Evolutionary conservation across 2,113 vertebrate species (phyloP).

Genomic region (Nothobranchius furzeri): DNA sequence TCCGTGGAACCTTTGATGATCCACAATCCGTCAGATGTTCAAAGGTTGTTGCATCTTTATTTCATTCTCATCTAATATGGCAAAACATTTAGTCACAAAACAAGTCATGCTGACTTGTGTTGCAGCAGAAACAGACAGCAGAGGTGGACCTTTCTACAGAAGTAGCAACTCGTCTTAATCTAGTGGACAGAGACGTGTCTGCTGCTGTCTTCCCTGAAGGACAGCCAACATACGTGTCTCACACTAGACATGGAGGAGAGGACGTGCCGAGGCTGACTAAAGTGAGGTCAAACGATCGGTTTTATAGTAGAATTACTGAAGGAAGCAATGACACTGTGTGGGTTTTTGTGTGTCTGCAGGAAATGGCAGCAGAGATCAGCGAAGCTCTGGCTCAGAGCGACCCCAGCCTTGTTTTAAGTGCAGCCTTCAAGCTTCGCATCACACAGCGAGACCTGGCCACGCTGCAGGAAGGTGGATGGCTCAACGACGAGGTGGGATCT

Average conservation of each 20-base stretch:
- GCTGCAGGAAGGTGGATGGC: conserved; percentile 84
- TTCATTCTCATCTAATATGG: background rate
- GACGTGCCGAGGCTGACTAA: conserved; percentile 81
- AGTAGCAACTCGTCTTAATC: conserved; percentile 83
- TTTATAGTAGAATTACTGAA: background rate
- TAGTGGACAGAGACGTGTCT: conserved; percentile 76
- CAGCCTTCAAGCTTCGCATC: conserved; percentile 88
- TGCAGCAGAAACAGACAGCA: conserved; percentile 66
- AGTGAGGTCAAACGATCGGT: conserved; percentile 46
- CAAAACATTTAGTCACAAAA: too few species aligned
- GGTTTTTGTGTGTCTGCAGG: conserved; percentile 68
- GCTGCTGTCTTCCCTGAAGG: conserved; percentile 50
- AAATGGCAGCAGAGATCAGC: conserved; percentile 85
- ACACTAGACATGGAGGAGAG: conserved; percentile 68
- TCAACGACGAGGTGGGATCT: conserved; percentile 88
- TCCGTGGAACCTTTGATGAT: conserved; percentile 48
- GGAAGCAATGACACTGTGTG: background rate
- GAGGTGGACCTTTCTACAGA: conserved; percentile 86
- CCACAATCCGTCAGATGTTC: conserved; percentile 23
- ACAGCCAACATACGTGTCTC: conserved; percentile 59
- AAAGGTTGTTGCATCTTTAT: conserved; percentile 50
- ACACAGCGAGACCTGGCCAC: conserved; percentile 89
- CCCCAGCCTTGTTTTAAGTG: conserved; percentile 84
- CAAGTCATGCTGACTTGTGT: background rate
- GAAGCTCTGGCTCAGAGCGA: conserved; percentile 78